Evolutionary conservation across 2,888 invertebrate species (phyloP), one percentile per base, ranked within the genome.

Genomic region (Neria commutata): DNA sequence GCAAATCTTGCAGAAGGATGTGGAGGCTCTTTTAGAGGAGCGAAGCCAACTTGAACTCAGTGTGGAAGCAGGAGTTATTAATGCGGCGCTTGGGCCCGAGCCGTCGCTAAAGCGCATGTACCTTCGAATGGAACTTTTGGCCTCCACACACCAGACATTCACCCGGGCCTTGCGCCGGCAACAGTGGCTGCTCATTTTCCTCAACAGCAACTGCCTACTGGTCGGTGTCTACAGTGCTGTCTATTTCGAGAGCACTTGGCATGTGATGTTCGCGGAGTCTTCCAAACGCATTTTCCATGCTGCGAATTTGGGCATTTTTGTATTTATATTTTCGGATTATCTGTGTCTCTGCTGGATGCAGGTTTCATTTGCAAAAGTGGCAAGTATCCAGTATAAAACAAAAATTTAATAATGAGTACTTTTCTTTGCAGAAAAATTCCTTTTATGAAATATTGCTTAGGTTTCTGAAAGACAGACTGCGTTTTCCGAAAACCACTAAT

Each of bases 121-220:
- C 4, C 46, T 58, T 14, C 56, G 67, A 8, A 47, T 78, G 46
- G 60, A 70, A 14, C 47, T 47, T 4, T 46, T 77, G 2, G 64
- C 47, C 1, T 6, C 16, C 5, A 52, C 57, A 3, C 65, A 68
- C 11, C 33, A 19, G 0, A 10, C 16, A n/a, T 54, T 74, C 1
- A 67, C 70, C 33, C 14, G 33, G 1, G 55, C 64, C 11, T 25
- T 78, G 40, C 69, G 73, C 17, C 62, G 61, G 1, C 75, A 76
- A 5, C 26, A 80, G 34, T 1, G 50, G 3, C 10, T 72, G 19
- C 56, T 76, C 16, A 52, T 75, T 1, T 26, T 37, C 10, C 48
- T 80, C 42, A 79, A 80, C 58, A 68, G 61, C 2, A 69, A 73
- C 34, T 75, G 78, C n/a, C 60, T 79, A 5, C 59, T 79, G 21